These are phyloP conservation scores for Cyclura pinguis DNA, from an alignment of 2,797 vertebrate species.

Conservation along the genomic window DNA sequence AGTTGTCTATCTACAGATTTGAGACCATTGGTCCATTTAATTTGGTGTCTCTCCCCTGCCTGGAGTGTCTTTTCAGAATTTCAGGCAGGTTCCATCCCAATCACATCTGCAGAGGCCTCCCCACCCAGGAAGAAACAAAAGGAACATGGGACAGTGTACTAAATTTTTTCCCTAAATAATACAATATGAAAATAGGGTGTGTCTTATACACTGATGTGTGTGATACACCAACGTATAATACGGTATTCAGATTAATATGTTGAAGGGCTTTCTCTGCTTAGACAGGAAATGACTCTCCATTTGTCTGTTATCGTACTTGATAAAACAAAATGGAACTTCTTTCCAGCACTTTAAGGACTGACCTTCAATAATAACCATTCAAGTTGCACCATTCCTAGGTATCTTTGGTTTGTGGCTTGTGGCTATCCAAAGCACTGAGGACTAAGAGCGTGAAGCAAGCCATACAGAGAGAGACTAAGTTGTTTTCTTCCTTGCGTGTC, in stretches of 20 bases:
- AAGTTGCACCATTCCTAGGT: background rate
- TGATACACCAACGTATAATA: too few species aligned
- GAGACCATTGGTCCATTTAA: too few species aligned
- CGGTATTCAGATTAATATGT: background rate
- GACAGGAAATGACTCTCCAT: slow-evolving; percentile 18
- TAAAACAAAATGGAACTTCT: background rate
- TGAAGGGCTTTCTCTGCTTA: background rate
- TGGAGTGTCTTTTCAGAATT: too few species aligned
- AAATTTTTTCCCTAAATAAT: too few species aligned
- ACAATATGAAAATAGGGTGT: too few species aligned
- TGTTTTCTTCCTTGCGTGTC: slow-evolving; percentile 61
- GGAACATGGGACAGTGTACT: too few species aligned
- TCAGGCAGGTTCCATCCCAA: too few species aligned
- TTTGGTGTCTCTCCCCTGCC: too few species aligned
- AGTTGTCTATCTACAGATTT: too few species aligned
- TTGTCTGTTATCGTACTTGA: background rate
- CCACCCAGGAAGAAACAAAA: too few species aligned
- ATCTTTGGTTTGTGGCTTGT: slow-evolving; percentile 19
- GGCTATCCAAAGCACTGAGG: slow-evolving; percentile 21
- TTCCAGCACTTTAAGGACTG: background rate
- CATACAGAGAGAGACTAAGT: slow-evolving; percentile 51
- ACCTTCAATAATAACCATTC: slow-evolving; percentile 28
- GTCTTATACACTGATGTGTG: too few species aligned
- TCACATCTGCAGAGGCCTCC: too few species aligned
- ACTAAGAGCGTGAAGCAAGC: slow-evolving; percentile 22